Percentiles rank a stretch among this genome's conserved stretches.
These are phyloP conservation scores for Cataglyphis albicans DNA, from an alignment of 2,888 invertebrate genomes.

Conservation along the genomic window DNA sequence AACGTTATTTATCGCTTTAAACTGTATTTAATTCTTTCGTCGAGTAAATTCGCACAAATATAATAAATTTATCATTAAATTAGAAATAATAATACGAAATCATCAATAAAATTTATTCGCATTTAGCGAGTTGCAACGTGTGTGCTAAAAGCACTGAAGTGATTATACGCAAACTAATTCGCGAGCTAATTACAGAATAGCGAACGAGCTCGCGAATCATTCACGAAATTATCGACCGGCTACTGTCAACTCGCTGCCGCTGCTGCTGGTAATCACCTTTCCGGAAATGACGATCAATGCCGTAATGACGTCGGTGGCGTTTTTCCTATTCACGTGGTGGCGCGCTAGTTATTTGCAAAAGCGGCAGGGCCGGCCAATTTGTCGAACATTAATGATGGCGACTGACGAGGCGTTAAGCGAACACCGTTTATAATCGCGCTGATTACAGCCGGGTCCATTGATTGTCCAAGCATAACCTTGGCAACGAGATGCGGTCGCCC, in stretches of 20 bases:
- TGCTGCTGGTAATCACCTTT: constrained; percentile 58
- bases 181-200: constrained; percentile 42
- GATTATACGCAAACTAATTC: constrained; percentile 43
- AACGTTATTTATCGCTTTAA: background rate
- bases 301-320: constrained; percentile 27
- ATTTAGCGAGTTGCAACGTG: constrained; percentile 9
- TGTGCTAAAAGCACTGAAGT: background rate
- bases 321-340: constrained; percentile 23
- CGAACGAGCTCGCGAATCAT: constrained; percentile 47
- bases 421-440: constrained; percentile 65
- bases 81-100: background rate
- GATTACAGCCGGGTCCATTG: constrained; percentile 69
- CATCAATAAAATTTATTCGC: background rate
- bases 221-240: constrained; percentile 57
- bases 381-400: constrained; percentile 62
- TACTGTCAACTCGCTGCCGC: constrained; percentile 42
- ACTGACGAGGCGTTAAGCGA: constrained; percentile 63
- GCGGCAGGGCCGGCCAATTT: constrained; percentile 66
- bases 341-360: constrained; percentile 59
- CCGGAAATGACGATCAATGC: constrained; percentile 68
- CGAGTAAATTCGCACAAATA: background rate
- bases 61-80: background rate
- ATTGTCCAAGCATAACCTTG: constrained; percentile 72
- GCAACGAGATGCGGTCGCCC: constrained; percentile 47
- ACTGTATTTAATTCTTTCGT: background rate